A percentile compares a stretch with the other conserved stretches of the same genome.
Evolutionary conservation across 2,888 invertebrate species (phyloP).

Genomic region (Erebia aethiops): DNA sequence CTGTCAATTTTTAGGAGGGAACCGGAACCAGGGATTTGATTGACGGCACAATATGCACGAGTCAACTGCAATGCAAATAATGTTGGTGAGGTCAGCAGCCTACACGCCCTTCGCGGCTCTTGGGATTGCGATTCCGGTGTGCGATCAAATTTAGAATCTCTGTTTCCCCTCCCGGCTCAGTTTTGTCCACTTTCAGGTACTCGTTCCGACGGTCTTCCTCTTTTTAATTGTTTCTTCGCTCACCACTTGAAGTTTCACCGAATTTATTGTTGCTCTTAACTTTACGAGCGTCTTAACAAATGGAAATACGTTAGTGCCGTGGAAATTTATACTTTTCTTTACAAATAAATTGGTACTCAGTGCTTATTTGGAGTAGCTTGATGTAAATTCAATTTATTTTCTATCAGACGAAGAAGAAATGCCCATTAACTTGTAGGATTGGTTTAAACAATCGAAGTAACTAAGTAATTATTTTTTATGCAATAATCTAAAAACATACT

Average conservation of each 20-base stretch:
- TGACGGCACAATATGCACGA: not conserved
- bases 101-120: not conserved
- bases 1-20: too few relatives aligned
- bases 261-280: conserved; percentile 39
- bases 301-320: conserved; percentile 17
- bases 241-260: conserved; percentile 33
- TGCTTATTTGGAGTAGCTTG: not conserved
- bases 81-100: not conserved
- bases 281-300: conserved; percentile 36
- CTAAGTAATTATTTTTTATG: too few relatives aligned
- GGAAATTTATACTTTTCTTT: conserved; percentile 21
- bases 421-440: not conserved
- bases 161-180: conserved; percentile 60
- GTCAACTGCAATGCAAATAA: not conserved
- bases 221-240: conserved; percentile 39
- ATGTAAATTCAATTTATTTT: conserved; percentile 8
- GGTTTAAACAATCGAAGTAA: not conserved
- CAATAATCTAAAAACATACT: too few relatives aligned
- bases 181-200: conserved; percentile 48
- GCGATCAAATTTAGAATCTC: conserved; percentile 54
- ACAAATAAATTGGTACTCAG: conserved; percentile 15
- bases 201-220: conserved; percentile 36
- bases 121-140: not conserved
- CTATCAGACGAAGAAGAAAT: not conserved
- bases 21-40: not conserved